phyloP scores from a whole-genome alignment of 1,140 invertebrate species.

The Tetraneura akinire region DNA sequence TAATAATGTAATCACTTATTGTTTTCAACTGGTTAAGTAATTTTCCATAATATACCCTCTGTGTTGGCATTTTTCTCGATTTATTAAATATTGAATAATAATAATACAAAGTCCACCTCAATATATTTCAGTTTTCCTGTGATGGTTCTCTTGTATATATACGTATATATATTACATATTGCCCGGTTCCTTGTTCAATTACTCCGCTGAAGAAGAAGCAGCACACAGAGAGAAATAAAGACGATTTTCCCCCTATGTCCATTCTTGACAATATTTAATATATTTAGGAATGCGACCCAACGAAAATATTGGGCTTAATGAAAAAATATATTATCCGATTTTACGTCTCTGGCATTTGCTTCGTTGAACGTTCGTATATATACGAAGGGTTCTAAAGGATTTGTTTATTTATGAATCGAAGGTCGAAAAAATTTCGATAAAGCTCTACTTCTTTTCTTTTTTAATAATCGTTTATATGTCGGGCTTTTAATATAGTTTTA shows the following conservation, averaged over 20 bases:
- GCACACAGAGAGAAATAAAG: neutral
- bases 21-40: conserved; percentile 1
- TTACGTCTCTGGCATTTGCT: neutral
- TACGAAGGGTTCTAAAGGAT: conserved; percentile 26
- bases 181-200: conserved; percentile 10
- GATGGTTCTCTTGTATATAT: too few species aligned
- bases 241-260: neutral
- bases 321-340: conserved; percentile 45
- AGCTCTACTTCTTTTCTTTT: too few species aligned
- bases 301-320: conserved; percentile 51
- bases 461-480: conserved; percentile 18
- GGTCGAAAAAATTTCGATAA: conserved; percentile 22
- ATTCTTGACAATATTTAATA: conserved; percentile 46
- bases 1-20: too few species aligned
- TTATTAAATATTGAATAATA: conserved; percentile 35
- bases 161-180: too few species aligned
- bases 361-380: neutral
- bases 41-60: neutral
- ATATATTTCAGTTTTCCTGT: conserved; percentile 10
- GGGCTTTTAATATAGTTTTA: neutral
- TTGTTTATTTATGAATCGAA: conserved; percentile 34
- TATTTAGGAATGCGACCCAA: conserved; percentile 50
- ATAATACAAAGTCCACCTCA: conserved; percentile 2
- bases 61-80: conserved; percentile 14
- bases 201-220: neutral